A percentile compares a stretch with the other conserved stretches of the same genome.
phyloP scores from a whole-genome alignment of 2,797 vertebrate species.

The Premnoplex brunnescens region DNA sequence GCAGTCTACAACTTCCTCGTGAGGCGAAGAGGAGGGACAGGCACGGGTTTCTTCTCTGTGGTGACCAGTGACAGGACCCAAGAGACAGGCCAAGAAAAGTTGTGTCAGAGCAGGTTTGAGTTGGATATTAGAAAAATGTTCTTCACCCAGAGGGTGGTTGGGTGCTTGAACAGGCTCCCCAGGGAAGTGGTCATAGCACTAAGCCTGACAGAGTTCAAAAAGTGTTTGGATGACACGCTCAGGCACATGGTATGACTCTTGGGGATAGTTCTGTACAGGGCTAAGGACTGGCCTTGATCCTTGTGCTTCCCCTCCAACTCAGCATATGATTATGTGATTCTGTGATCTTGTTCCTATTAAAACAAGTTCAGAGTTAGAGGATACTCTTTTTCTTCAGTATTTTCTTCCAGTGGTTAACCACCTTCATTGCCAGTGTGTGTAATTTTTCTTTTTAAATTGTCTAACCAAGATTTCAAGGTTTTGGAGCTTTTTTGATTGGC shows the following conservation, averaged over 20 bases:
- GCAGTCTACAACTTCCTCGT: background rate
- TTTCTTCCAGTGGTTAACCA: background rate
- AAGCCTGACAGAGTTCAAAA: background rate
- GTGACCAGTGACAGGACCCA: background rate
- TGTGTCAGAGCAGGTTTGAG: background rate
- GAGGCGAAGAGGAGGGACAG: background rate
- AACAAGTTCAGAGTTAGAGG: background rate
- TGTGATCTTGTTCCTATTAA: background rate
- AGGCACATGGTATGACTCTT: background rate
- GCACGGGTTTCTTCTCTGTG: background rate
- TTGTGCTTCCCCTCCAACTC: background rate
- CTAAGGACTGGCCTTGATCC: background rate
- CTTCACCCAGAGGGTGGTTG: background rate
- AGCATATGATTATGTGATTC: background rate
- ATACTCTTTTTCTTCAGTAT: background rate
- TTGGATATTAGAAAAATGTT: background rate
- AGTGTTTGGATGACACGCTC: background rate
- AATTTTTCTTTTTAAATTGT: background rate
- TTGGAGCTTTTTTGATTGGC: background rate
- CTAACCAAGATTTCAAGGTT: background rate
- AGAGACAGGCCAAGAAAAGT: background rate
- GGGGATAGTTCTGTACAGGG: background rate
- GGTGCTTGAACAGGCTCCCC: background rate
- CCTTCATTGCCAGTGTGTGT: background rate
- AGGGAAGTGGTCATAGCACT: background rate